These are phyloP conservation scores for Spatulosminthurus flaviceps DNA, from an alignment of 2,888 invertebrate genomes.

Conservation along the genomic window DNA sequence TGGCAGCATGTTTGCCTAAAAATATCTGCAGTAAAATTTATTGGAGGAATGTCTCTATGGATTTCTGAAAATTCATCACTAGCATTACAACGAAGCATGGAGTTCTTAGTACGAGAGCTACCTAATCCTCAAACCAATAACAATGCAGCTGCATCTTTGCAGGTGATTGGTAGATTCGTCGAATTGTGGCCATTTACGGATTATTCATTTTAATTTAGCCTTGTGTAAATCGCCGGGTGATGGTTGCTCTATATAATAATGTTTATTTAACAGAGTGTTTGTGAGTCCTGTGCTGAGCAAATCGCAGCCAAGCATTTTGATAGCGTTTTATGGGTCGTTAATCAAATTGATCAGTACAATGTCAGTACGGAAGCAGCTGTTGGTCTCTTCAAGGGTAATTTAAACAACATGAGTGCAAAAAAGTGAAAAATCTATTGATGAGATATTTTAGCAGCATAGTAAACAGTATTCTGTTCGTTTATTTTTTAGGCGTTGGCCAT, in stretches of 20 bases:
- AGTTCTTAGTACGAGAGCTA: conserved; percentile 79
- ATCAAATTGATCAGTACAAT: conserved; percentile 76
- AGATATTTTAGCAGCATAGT: no score
- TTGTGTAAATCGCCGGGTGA: no score
- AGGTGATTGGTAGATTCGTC: conserved; percentile 55
- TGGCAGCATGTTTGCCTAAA: conserved; percentile 61
- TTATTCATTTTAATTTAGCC: no score
- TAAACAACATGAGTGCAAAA: not conserved
- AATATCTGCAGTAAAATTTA: conserved; percentile 59
- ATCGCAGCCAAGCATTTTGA: conserved; percentile 78
- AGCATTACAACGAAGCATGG: conserved; percentile 65
- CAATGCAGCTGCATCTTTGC: conserved; percentile 82
- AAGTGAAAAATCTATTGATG: no score
- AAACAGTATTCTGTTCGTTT: conserved; percentile 24
- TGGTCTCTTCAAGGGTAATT: conserved; percentile 75
- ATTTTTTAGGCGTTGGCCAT: conserved; percentile 71
- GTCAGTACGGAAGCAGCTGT: conserved; percentile 80
- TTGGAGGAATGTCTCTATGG: conserved; percentile 62
- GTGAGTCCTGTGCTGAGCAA: conserved; percentile 80
- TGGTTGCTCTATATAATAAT: no score
- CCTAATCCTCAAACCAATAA: conserved; percentile 78
- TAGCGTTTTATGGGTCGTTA: conserved; percentile 78
- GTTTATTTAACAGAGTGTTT: conserved; percentile 77
- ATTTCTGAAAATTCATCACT: conserved; percentile 58
- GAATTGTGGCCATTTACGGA: no score